phyloP scores from a whole-genome alignment of 2,113 vertebrate genomes.

The Alaudala cheleensis region DNA sequence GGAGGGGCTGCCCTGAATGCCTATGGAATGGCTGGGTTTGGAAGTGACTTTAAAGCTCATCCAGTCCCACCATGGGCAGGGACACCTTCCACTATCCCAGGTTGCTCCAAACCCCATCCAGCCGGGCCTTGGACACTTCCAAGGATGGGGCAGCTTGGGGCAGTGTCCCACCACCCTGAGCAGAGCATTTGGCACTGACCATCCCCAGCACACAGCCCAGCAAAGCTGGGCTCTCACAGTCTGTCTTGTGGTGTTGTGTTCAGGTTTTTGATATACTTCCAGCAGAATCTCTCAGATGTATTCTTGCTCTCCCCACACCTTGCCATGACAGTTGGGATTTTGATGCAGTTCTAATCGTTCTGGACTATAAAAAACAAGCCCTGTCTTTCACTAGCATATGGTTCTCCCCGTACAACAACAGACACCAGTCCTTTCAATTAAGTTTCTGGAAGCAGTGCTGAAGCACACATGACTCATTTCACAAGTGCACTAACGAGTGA shows the following conservation, averaged over 20 bases:
- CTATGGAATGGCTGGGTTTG: not conserved
- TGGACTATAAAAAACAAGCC: constrained; percentile 56
- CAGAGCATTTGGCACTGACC: not conserved
- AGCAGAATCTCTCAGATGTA: not conserved
- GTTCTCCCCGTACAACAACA: constrained; percentile 49
- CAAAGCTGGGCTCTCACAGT: not conserved
- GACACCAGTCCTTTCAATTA: constrained; percentile 67
- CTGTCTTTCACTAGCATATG: constrained; percentile 58
- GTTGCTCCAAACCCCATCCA: rapidly evolving
- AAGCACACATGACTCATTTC: constrained; percentile 64
- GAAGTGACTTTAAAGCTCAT: not conserved
- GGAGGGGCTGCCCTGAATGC: not conserved
- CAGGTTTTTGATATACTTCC: not conserved
- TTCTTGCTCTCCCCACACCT: not conserved
- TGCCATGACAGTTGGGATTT: constrained; percentile 30
- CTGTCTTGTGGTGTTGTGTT: not conserved
- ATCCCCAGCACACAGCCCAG: not conserved
- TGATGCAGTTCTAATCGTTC: constrained; percentile 9
- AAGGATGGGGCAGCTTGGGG: not conserved
- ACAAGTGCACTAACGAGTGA: constrained; percentile 58
- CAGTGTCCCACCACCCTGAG: not conserved
- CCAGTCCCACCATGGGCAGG: not conserved
- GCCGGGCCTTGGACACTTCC: not conserved
- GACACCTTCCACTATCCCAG: not conserved
- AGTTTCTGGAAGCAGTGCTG: constrained; percentile 50